Base-by-base conservation (phyloP, 2,888 invertebrate species). In the Caenorhabditis sp. region DNA sequence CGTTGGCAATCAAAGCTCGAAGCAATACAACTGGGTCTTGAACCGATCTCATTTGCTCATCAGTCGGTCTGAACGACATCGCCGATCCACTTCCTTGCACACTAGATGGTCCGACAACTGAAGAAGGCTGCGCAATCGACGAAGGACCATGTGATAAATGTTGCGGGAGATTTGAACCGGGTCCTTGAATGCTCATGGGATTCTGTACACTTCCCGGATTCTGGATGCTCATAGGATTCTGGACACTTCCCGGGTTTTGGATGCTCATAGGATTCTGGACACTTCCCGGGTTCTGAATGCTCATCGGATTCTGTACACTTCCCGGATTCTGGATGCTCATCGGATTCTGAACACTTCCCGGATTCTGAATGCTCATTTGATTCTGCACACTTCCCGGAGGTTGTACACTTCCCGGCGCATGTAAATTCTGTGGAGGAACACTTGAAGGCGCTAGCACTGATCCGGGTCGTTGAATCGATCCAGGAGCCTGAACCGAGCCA, bases 11-110 rank as follows among this genome's bases (percentile, higher is more conserved):
- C 50, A 74, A 49, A 38, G 60, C 63, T 14, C 74, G 38, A 1
- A 64, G 53, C 20, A 74, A 53, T 10, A 60, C 63, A 7, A 67
- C 67, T 10, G 74, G 74, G 59, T 74, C 74, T 20, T 70, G 70
- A 0, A 74, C 74, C 67, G 67, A 56, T 61, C 70, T 56, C 4
- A 70, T 60, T 31, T 74, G 70, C 43, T 74, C 73, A 23, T 68
- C 66, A 2, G 63, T 73, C 43, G 73, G 68, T 27, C 59, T 57
- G 2, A 36, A 53, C 20, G 26, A 17, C 10, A 36, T 21, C 2
- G 68, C 54, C 20, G 50, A 17, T 12, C 12, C 17, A 12, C 5
- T n/a, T n/a, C 21, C 25, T 5, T 56, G 17, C 25, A 17, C 27
- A 23, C 21, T 56, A 3, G 43, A 10, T 17, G 43, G 36, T 36